Conservation (phyloP, 2,113 vertebrate species). For the Pholis gunnellus region DNA sequence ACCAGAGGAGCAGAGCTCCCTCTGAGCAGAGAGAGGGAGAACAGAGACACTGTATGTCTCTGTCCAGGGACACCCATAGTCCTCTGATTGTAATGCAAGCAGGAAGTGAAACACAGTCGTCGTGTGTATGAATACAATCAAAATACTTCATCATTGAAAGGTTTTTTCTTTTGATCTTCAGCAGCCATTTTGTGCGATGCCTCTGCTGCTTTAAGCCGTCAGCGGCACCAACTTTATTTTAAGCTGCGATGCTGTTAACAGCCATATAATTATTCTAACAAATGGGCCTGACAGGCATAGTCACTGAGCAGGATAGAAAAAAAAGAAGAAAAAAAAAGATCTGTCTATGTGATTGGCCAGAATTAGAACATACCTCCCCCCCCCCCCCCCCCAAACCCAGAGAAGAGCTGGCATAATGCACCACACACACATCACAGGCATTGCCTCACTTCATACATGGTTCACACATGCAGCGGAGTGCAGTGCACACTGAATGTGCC, state of each 20-base stretch:
- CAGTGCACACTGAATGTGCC: not conserved
- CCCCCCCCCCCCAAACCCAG: conserved; percentile 32
- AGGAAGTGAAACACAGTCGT: not conserved
- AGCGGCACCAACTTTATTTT: conserved; percentile 54
- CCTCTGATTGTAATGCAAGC: not conserved
- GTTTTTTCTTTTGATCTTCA: not conserved
- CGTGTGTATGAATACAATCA: not conserved
- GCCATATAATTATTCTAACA: conserved; percentile 71
- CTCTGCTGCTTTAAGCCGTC: conserved; percentile 49
- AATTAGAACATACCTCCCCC: conserved; percentile 61
- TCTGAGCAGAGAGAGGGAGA: conserved; percentile 54
- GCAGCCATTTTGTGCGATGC: conserved; percentile 39
- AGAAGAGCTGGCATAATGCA: conserved; percentile 19
- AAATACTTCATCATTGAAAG: not conserved
- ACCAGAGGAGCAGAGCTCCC: conserved; percentile 61
- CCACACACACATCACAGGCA: conserved; percentile 11
- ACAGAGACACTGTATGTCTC: conserved; percentile 25
- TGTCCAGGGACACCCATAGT: conserved; percentile 75
- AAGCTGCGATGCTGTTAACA: conserved; percentile 59
- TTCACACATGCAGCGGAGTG: not conserved
- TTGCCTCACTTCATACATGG: conserved; percentile 5
- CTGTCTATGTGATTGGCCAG: conserved; percentile 59
- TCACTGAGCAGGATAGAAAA: conserved; percentile 39
- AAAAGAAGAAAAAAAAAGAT: conserved; percentile 8
- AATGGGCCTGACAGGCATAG: conserved; percentile 64